Conservation (phyloP, 2,888 invertebrate species). For the Aricia artaxerxes region DNA sequence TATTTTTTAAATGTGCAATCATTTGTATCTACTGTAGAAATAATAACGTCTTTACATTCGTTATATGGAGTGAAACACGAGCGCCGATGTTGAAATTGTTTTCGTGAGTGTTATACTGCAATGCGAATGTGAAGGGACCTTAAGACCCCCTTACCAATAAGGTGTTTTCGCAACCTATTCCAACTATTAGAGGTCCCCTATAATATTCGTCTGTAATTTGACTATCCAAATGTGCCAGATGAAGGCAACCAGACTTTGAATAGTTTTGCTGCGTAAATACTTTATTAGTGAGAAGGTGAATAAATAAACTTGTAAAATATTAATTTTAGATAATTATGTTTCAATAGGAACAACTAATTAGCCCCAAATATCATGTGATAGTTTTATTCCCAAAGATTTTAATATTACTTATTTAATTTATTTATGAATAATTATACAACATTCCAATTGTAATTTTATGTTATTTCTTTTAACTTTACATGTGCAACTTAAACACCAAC, state of each 20-base stretch:
- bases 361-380: conserved; percentile 20
- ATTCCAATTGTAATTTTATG: neutral
- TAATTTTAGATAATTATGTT: conserved; percentile 30
- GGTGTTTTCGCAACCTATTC: neutral
- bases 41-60: conserved; percentile 38
- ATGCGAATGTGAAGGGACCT: neutral
- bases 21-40: conserved; percentile 52
- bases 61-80: neutral
- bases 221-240: neutral
- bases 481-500: neutral
- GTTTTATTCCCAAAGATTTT: conserved; percentile 2
- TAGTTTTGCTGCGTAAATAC: neutral
- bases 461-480: neutral
- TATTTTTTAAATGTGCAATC: conserved; percentile 72
- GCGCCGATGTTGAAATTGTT: neutral
- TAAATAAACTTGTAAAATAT: conserved; percentile 31
- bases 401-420: neutral
- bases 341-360: conserved; percentile 19
- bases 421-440: neutral
- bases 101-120: conserved; percentile 24
- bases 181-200: neutral
- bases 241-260: neutral
- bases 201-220: neutral
- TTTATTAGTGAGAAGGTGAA: neutral
- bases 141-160: neutral